Evolutionary conservation across 2,797 vertebrate genomes (phyloP), one percentile per base, ranked within the genome.

Genomic region (Pangasius sanitwongsei): DNA sequence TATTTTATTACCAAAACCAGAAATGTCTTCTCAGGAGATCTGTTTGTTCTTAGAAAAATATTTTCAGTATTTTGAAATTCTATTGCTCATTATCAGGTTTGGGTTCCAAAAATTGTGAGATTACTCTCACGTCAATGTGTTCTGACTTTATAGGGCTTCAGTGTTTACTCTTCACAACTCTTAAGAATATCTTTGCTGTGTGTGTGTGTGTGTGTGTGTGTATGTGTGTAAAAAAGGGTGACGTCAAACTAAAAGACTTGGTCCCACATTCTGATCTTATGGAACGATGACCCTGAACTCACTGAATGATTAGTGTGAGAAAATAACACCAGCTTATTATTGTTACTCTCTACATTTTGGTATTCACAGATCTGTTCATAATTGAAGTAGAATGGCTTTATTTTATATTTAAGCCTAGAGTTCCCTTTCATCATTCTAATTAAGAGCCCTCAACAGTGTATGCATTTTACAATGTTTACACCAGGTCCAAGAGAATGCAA

Each of bases 361-460:
- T 34, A 34, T 37, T 85, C 23, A 53, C 50, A 78, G 75, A 55
- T 34, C 15, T 3, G 20, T 57, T 55, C n/a, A 1, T 83, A 44
- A 72, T 41, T 69, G 50, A 87, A 50, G 41, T 18, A 78, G 50
- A 6, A 78, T 63, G 11, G 13, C 65, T 69, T 18, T 48, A 63
- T 25, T 44, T 44, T 44, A 72, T 37, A 69, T 44, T 25, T 48
- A 50, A 44, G 6, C 28, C 31, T 78, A 57, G 20, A 41, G 28
- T 86, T n/a, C 9, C 11, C 50, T 50, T 75, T 72, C 69, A 83
- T 87, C 48, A 61, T 50, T 77, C 23, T 87, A 63, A 89, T 87
- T 81, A 86, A 67, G 7, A 83, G n/a, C 6, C 57, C 34, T 48
- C 18, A 55, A 28, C 7, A n/a, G 61, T 59, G 20, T 80, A 65